Evolutionary conservation across 2,888 invertebrate species (phyloP).

Genomic region (Drosophila acutilabella): DNA sequence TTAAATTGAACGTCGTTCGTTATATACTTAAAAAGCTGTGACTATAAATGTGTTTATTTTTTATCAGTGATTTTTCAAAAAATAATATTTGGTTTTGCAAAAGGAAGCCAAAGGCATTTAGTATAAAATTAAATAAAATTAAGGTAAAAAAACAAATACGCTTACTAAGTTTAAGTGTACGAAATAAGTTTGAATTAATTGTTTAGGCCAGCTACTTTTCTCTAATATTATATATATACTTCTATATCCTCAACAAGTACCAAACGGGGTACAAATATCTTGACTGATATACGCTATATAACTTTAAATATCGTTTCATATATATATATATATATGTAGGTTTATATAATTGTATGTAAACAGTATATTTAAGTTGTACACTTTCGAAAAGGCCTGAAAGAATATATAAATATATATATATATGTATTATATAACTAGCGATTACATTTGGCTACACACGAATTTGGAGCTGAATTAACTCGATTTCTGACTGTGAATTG

Average conservation of each 20-base stretch:
- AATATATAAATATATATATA: slow-evolving; percentile 40
- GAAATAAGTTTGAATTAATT: slow-evolving; percentile 29
- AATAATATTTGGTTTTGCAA: slow-evolving; percentile 73
- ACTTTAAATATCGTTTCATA: slow-evolving; percentile 37
- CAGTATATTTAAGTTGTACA: slow-evolving; percentile 67
- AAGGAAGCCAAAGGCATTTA: slow-evolving; percentile 63
- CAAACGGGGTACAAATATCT: slow-evolving; percentile 14
- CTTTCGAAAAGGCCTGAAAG: slow-evolving; percentile 66
- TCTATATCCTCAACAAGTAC: slow-evolving; percentile 14
- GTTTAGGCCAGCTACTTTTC: slow-evolving; percentile 29
- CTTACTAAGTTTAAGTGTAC: slow-evolving; percentile 26
- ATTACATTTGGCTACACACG: slow-evolving; percentile 75
- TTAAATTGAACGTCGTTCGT: slow-evolving; percentile 24
- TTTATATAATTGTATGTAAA: slow-evolving; percentile 28
- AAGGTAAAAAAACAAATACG: slow-evolving; percentile 27
- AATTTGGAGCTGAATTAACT: slow-evolving; percentile 50
- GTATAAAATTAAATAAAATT: slow-evolving; percentile 9
- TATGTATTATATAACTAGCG: slow-evolving; percentile 14
- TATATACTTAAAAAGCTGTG: slow-evolving; percentile 73
- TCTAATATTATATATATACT: slow-evolving; percentile 14
- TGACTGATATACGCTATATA: slow-evolving; percentile 29
- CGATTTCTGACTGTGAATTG: slow-evolving; percentile 63
- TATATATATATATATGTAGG: slow-evolving; percentile 39
- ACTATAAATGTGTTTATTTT: slow-evolving; percentile 58
- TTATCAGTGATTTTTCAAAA: slow-evolving; percentile 42